phyloP scores from a whole-genome alignment of 2,888 invertebrate species.

The Proisotoma minuta region DNA sequence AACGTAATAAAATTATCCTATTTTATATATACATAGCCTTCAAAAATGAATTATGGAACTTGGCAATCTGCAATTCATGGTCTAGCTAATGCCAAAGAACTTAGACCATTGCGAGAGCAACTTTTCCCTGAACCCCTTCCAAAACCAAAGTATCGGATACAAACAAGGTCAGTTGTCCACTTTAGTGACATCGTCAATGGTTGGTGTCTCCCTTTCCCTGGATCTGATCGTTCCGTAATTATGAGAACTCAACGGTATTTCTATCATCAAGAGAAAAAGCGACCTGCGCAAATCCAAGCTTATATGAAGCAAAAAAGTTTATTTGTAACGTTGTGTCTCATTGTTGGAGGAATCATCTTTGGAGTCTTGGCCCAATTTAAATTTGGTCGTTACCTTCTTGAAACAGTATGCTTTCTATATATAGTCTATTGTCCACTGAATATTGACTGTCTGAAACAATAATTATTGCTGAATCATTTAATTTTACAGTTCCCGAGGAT shows the following conservation, averaged over 20 bases:
- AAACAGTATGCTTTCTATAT: conserved; percentile 54
- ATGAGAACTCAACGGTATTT: conserved; percentile 73
- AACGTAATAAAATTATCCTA: not conserved
- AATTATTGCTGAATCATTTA: too few species aligned
- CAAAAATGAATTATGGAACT: conserved; percentile 73
- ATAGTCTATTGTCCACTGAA: too few species aligned
- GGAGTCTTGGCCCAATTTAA: conserved; percentile 60
- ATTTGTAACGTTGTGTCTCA: conserved; percentile 54
- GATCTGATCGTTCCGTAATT: conserved; percentile 77
- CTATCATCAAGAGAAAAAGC: conserved; percentile 61
- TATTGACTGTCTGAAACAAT: too few species aligned
- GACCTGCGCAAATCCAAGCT: conserved; percentile 73
- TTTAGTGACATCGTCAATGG: conserved; percentile 50
- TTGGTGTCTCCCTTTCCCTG: conserved; percentile 53
- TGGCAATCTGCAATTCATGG: conserved; percentile 84
- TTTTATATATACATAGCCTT: conserved; percentile 51
- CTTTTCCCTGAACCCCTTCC: conserved; percentile 65
- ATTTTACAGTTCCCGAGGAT: conserved; percentile 60
- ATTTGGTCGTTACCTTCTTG: conserved; percentile 61
- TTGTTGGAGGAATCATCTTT: conserved; percentile 61
- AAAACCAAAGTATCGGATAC: conserved; percentile 59
- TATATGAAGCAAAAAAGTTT: conserved; percentile 63
- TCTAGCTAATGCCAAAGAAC: conserved; percentile 61
- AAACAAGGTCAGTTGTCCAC: conserved; percentile 58
- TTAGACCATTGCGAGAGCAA: conserved; percentile 62